Percentiles rank a stretch among this genome's conserved stretches.
phyloP scores from a whole-genome alignment of 2,113 vertebrate species.

The Odocoileus virginianus region DNA sequence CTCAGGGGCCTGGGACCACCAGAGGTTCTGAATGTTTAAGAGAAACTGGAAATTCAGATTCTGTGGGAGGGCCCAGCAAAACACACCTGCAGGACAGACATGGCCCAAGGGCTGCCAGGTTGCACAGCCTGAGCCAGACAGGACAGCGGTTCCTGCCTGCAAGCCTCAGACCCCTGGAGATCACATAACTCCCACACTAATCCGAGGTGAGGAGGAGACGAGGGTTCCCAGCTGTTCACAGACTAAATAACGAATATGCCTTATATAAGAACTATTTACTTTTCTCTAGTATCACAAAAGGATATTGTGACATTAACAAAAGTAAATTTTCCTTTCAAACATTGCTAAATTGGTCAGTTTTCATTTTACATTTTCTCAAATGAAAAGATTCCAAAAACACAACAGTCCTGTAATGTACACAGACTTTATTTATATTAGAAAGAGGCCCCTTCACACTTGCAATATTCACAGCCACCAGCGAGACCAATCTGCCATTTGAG shows the following conservation, averaged over 20 bases:
- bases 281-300: neutral
- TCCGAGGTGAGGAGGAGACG: neutral
- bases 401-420: neutral
- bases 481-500: neutral
- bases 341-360: neutral
- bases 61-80: neutral
- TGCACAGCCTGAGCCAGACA: neutral
- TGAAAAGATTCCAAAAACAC: neutral
- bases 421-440: neutral
- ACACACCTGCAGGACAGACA: neutral
- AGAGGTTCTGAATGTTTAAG: neutral
- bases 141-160: neutral
- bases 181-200: neutral
- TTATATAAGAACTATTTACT: neutral
- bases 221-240: neutral
- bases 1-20: neutral
- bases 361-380: neutral
- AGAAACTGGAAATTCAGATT: neutral
- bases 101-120: neutral
- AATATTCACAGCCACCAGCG: neutral
- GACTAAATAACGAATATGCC: neutral
- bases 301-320: neutral
- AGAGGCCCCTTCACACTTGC: neutral
- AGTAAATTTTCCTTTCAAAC: slow-evolving; percentile 4
- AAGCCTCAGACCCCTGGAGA: neutral